These are phyloP conservation scores for Cotesia chilonis DNA, from an alignment of 1,140 invertebrate species.

Conservation along the genomic window DNA sequence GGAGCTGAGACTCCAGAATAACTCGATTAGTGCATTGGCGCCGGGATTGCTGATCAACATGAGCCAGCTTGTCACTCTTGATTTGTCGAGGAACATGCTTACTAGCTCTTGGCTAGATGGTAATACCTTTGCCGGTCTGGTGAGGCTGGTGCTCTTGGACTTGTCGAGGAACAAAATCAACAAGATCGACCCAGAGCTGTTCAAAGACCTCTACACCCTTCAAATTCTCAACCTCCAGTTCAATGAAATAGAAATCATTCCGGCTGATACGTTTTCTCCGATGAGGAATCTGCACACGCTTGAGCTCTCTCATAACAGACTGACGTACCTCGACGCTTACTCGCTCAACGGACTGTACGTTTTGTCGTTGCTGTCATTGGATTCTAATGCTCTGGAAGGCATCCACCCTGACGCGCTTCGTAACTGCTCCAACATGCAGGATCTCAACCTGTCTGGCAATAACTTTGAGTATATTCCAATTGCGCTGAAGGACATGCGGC, in stretches of 20 bases:
- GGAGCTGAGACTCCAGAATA: conserved; percentile 88
- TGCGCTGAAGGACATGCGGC: conserved; percentile 77
- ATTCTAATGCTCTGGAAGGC: conserved; percentile 78
- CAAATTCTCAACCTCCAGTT: conserved; percentile 83
- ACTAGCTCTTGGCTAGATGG: conserved; percentile 83
- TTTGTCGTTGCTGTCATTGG: conserved; percentile 79
- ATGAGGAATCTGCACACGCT: conserved; percentile 85
- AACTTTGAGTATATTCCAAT: conserved; percentile 76
- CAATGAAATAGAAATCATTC: conserved; percentile 79
- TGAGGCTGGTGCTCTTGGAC: conserved; percentile 85
- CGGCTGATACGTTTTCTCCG: conserved; percentile 80
- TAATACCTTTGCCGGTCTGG: conserved; percentile 85
- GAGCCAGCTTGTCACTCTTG: conserved; percentile 83
- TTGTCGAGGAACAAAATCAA: conserved; percentile 85
- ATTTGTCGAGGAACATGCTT: conserved; percentile 87
- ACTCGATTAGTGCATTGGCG: conserved; percentile 83
- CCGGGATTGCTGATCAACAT: conserved; percentile 84
- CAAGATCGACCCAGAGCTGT: conserved; percentile 81
- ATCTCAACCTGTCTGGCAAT: conserved; percentile 86
- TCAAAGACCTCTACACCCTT: conserved; percentile 82
- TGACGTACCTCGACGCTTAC: conserved; percentile 77
- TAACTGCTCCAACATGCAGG: conserved; percentile 81
- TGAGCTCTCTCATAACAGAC: conserved; percentile 79
- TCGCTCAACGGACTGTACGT: conserved; percentile 84
- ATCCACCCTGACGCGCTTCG: conserved; percentile 81